These are phyloP conservation scores for Salvelinus sp. DNA, from an alignment of 2,113 vertebrate species.

Conservation along the genomic window DNA sequence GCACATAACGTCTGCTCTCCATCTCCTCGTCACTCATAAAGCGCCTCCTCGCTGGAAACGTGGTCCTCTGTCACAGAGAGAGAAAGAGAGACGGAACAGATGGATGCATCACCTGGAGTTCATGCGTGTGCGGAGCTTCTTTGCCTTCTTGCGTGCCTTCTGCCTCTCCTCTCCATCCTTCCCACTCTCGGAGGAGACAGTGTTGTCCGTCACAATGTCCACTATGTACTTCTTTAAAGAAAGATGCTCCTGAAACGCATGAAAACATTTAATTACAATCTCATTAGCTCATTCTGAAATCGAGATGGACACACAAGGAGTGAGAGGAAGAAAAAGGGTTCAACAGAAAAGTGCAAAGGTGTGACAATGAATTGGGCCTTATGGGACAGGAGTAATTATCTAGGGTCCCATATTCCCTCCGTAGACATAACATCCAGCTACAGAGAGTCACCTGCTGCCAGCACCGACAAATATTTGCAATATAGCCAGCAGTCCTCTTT, in stretches of 20 bases:
- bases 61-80: slow-evolving; percentile 44
- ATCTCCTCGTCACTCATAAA: slow-evolving; percentile 64
- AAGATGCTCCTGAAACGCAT: slow-evolving; percentile 86
- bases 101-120: slow-evolving; percentile 85
- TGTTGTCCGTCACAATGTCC: slow-evolving; percentile 88
- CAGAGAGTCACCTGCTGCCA: neutral
- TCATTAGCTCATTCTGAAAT: neutral
- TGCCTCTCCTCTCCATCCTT: slow-evolving; percentile 92
- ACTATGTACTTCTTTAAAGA: slow-evolving; percentile 96
- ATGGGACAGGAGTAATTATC: neutral
- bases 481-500: too few relatives aligned
- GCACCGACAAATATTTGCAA: neutral
- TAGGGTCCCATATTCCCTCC: neutral
- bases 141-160: slow-evolving; percentile 91
- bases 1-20: slow-evolving; percentile 81
- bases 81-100: slow-evolving; percentile 17
- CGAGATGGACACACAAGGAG: neutral
- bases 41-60: slow-evolving; percentile 37
- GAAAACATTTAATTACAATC: neutral
- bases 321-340: too few relatives aligned
- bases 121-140: slow-evolving; percentile 94
- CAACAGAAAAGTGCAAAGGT: neutral
- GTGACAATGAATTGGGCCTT: neutral
- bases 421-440: neutral
- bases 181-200: slow-evolving; percentile 76